These are phyloP conservation scores for Mellivora capensis DNA, from an alignment of 2,113 vertebrate genomes.

Conservation along the genomic window DNA sequence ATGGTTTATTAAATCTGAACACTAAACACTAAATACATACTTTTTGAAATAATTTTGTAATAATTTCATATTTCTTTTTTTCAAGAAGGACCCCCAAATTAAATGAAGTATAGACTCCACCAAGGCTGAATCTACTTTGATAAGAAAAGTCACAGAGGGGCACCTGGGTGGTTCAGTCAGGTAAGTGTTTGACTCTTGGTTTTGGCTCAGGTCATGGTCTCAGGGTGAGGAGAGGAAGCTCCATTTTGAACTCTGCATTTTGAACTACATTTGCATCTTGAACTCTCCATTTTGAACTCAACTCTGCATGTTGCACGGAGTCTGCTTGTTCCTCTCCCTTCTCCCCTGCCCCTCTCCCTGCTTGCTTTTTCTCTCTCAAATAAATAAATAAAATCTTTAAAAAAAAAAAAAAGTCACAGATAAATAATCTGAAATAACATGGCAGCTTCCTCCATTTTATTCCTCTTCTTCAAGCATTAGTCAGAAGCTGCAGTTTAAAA, in stretches of 20 bases:
- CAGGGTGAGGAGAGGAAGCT: not conserved
- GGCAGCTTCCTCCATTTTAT: not conserved
- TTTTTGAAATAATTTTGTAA: not conserved
- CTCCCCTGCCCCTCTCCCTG: not conserved
- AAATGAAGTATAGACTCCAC: not conserved
- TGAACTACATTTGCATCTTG: too few species aligned
- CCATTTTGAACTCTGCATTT: not conserved
- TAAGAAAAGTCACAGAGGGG: not conserved
- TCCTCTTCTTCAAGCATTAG: not conserved
- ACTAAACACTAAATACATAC: not conserved
- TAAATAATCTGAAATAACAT: not conserved
- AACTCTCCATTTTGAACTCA: not conserved
- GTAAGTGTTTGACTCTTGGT: not conserved
- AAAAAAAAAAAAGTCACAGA: not conserved
- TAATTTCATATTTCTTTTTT: not conserved
- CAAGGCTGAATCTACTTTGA: not conserved
- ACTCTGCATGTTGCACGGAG: accelerated
- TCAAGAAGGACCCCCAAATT: not conserved
- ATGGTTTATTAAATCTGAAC: too few species aligned
- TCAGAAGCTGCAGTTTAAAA: not conserved
- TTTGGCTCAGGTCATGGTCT: not conserved
- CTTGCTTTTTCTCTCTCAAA: not conserved
- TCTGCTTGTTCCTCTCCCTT: not conserved
- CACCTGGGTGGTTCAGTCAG: not conserved
- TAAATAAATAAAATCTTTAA: not conserved